phyloP scores from a whole-genome alignment of 2,797 vertebrate species.

The Gouania willdenowi region DNA sequence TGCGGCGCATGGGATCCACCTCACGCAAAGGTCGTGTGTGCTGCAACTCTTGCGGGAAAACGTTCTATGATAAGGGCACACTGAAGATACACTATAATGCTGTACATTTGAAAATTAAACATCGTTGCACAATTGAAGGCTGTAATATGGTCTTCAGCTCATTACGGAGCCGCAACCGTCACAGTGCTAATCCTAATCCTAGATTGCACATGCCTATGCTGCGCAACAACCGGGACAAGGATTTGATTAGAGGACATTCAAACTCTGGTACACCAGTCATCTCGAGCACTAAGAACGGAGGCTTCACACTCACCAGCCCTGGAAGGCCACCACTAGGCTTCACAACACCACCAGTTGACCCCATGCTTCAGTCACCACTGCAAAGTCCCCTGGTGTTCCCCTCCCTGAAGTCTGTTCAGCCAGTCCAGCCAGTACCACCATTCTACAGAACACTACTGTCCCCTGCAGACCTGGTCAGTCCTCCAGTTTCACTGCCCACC shows the following conservation, averaged over 20 bases:
- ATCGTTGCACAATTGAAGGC: constrained; percentile 92
- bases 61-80: constrained; percentile 88
- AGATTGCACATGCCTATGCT: constrained; percentile 90
- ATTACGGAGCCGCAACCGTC: constrained; percentile 91
- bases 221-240: constrained; percentile 97
- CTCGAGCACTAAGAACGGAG: constrained; percentile 91
- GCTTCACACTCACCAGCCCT: constrained; percentile 89
- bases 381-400: constrained; percentile 94
- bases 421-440: constrained; percentile 89
- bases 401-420: constrained; percentile 94
- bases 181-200: constrained; percentile 97
- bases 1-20: constrained; percentile 93
- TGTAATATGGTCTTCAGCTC: constrained; percentile 98
- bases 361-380: constrained; percentile 90
- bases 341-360: constrained; percentile 91
- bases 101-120: constrained; percentile 97
- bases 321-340: constrained; percentile 93
- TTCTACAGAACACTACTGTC: constrained; percentile 96
- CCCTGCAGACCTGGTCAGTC: constrained; percentile 91
- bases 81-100: constrained; percentile 99
- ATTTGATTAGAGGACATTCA: constrained; percentile 91
- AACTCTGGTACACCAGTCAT: constrained; percentile 91
- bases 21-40: constrained; percentile 97
- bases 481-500: constrained; percentile 91
- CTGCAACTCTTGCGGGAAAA: constrained; percentile 97